Evolutionary conservation across 2,888 invertebrate genomes (phyloP), one percentile per base, ranked within the genome.

Genomic region (Drosophila infuscata): DNA sequence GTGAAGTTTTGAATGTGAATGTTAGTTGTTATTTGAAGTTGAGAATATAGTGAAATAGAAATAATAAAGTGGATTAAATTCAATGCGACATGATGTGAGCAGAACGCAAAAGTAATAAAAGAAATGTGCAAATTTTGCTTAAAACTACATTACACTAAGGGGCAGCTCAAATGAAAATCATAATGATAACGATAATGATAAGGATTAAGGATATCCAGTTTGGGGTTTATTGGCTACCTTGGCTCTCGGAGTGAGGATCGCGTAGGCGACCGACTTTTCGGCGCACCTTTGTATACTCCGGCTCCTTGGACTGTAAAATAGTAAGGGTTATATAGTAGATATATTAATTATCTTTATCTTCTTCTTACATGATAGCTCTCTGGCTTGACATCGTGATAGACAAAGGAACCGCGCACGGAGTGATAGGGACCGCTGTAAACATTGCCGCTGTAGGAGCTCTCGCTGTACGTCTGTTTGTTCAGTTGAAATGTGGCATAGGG

Each of bases 401-500:
- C 97, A 94, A 97, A 97, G 84, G 97, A 96, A 58, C 96, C 96
- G 74, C 97, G 95, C 81, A 97, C 97, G 76, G 97, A 96, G 93
- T 97, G 97, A 93, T 97, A 97, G 83, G 97, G 97, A 15, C 97
- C 97, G 92, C 96, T 96, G 93, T 97, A 97, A 60, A 97, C 96
- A 93, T 97, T 97, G 67, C 97, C 97, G 92, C 97, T 97, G 94
- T 97, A 97, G 61, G 97, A 97, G 93, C 97, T 97, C 93, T 98
- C 97, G 90, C 97, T 97, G 93, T 97, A 97, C 0, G 96, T 95
- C 58, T 96, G 96, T 90, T 97, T 97, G 70, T 97, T 96, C 86
- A 98, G 94, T 92, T 98, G 98, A 93, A 98, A 98, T 56, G 98
- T 98, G 65, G 98, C 98, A 94, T 98, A 98, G 0, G 98, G 98